Evolutionary conservation across 2,888 invertebrate species (phyloP).

Genomic region (Hydrotaea diabolus): DNA sequence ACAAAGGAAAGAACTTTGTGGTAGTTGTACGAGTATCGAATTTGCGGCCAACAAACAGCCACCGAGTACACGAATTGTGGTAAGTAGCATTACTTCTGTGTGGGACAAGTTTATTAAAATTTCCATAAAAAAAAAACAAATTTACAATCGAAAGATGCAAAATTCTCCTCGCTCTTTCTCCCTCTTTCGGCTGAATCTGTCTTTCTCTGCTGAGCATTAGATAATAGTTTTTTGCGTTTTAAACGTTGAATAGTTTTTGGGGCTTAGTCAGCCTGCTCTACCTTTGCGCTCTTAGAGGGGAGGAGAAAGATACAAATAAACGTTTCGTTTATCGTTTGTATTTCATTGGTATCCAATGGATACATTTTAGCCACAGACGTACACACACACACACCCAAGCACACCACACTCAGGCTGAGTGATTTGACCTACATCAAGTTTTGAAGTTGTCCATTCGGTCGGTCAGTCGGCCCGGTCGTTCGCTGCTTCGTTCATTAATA

Average conservation of each 20-base stretch:
- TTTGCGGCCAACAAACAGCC: background rate
- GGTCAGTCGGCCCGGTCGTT: background rate
- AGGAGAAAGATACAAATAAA: background rate
- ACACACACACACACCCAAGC: constrained; percentile 13
- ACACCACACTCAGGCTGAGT: background rate
- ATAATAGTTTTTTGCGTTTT: background rate
- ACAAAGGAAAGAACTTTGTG: background rate
- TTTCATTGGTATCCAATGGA: background rate
- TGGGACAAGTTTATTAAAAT: background rate
- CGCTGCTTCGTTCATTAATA: constrained; percentile 41
- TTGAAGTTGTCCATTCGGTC: constrained; percentile 55
- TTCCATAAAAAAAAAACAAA: background rate
- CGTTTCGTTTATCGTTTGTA: background rate
- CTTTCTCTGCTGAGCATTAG: background rate
- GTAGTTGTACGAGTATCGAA: background rate
- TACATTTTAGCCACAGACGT: background rate
- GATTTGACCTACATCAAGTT: constrained; percentile 66
- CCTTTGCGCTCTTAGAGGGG: background rate
- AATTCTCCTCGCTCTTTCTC: background rate
- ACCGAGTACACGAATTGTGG: background rate
- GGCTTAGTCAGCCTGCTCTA: background rate
- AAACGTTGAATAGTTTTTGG: background rate
- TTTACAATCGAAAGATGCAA: background rate
- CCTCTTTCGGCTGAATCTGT: too few species aligned
- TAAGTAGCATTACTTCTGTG: background rate